Evolutionary conservation across 2,888 invertebrate species (phyloP).

Genomic region (Drosophila paracracens): DNA sequence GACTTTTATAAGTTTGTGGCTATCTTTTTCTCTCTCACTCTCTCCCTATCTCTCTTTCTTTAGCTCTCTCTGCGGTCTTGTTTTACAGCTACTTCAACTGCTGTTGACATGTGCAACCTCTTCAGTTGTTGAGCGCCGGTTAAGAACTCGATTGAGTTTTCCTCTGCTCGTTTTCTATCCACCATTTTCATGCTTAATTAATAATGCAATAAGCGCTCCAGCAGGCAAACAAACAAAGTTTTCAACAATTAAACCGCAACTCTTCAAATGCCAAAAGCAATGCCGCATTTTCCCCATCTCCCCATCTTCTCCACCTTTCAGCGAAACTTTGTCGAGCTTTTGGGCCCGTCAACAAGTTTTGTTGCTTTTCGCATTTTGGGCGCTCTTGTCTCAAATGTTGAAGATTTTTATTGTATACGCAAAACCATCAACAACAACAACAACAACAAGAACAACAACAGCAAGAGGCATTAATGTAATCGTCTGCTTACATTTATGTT

Average conservation of each 20-base stretch:
- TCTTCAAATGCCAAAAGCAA: conserved; percentile 39
- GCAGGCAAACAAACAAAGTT: conserved; percentile 38
- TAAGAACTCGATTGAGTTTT: conserved; percentile 6
- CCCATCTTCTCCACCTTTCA: too few species aligned
- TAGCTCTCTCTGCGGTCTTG: conserved; percentile 16
- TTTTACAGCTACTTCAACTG: conserved; percentile 34
- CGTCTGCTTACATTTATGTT: conserved; percentile 25
- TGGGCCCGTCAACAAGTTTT: conserved; percentile 40
- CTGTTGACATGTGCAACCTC: conserved; percentile 61
- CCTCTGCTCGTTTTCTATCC: conserved; percentile 2
- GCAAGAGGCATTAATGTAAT: conserved; percentile 14
- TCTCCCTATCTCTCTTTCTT: conserved; percentile 24
- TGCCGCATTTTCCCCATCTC: conserved; percentile 5
- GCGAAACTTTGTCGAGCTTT: conserved; percentile 33
- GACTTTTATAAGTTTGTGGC: conserved; percentile 50
- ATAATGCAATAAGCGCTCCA: conserved; percentile 60
- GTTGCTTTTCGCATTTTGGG: conserved; percentile 6
- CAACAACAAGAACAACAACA: conserved; percentile 14
- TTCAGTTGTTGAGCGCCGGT: conserved; percentile 1
- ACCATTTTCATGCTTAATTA: conserved; percentile 67
- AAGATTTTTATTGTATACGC: conserved; percentile 33
- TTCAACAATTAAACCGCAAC: conserved; percentile 45
- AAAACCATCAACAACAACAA: conserved; percentile 9
- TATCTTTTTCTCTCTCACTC: conserved; percentile 17
- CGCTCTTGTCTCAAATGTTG: conserved; percentile 25